These are phyloP conservation scores for Carollia perspicillata DNA, from an alignment of 2,113 vertebrate genomes.

Conservation along the genomic window DNA sequence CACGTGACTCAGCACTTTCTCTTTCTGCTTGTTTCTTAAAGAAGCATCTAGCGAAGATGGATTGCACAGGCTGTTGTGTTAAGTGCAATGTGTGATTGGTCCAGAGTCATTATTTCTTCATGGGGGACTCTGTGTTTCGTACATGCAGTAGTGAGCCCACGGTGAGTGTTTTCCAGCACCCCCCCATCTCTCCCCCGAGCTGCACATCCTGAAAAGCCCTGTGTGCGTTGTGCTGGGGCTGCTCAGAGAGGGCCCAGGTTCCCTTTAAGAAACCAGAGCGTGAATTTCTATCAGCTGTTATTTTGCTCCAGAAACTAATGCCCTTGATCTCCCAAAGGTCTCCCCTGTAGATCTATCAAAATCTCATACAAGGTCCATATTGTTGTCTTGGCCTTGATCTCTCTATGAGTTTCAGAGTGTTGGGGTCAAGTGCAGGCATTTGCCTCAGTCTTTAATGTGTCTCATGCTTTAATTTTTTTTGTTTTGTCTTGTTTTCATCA, in stretches of 20 bases:
- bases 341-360: background rate
- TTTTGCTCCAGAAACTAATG: background rate
- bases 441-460: slow-evolving; percentile 25
- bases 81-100: background rate
- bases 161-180: background rate
- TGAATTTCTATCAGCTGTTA: slow-evolving; percentile 20
- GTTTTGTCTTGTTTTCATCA: slow-evolving; percentile 35
- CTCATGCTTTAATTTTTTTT: slow-evolving; percentile 47
- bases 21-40: background rate
- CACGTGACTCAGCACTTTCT: background rate
- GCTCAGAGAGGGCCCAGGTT: background rate
- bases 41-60: background rate
- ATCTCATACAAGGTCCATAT: background rate
- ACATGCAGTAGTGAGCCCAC: background rate
- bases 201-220: background rate
- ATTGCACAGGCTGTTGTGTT: background rate
- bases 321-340: slow-evolving; percentile 12
- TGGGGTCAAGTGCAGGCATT: background rate
- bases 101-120: background rate
- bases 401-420: background rate
- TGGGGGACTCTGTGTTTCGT: background rate
- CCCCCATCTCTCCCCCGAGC: background rate
- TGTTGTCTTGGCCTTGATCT: background rate
- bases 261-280: background rate
- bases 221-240: background rate